Conservation (phyloP, 2,113 vertebrate species). For the Centrocercus urophasianus region DNA sequence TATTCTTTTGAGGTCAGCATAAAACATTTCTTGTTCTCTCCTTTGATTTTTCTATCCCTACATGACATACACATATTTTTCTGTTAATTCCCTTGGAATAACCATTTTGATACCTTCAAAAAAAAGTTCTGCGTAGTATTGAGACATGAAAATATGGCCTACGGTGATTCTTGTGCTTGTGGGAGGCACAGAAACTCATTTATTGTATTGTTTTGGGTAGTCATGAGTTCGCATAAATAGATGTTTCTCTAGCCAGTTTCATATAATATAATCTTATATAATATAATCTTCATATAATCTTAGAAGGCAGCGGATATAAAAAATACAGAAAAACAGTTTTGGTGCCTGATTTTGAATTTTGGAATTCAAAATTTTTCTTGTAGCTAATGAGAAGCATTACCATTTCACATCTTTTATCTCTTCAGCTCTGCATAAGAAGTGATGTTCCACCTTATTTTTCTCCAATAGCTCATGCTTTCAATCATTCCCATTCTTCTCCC, state of each 20-base stretch:
- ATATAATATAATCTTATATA: too few species aligned
- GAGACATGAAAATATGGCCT: background rate
- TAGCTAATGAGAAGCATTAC: background rate
- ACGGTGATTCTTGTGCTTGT: background rate
- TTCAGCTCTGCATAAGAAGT: background rate
- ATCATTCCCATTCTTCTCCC: background rate
- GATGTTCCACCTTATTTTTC: background rate
- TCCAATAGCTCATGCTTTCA: background rate
- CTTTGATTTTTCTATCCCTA: background rate
- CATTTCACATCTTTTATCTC: background rate
- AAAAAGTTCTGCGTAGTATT: background rate
- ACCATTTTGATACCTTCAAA: background rate
- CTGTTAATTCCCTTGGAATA: background rate
- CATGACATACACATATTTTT: background rate
- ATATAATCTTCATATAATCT: background rate
- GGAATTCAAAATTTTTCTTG: background rate
- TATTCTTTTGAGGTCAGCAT: background rate
- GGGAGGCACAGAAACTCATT: background rate
- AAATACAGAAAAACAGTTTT: background rate
- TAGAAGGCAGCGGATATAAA: background rate
- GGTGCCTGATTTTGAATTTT: background rate
- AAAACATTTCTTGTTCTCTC: background rate
- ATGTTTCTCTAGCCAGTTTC: background rate
- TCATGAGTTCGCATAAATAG: background rate
- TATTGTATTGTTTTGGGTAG: background rate